A percentile compares a stretch with the other conserved stretches of the same genome.
phyloP scores from a whole-genome alignment of 2,888 invertebrate genomes.

The Acronicta psi region DNA sequence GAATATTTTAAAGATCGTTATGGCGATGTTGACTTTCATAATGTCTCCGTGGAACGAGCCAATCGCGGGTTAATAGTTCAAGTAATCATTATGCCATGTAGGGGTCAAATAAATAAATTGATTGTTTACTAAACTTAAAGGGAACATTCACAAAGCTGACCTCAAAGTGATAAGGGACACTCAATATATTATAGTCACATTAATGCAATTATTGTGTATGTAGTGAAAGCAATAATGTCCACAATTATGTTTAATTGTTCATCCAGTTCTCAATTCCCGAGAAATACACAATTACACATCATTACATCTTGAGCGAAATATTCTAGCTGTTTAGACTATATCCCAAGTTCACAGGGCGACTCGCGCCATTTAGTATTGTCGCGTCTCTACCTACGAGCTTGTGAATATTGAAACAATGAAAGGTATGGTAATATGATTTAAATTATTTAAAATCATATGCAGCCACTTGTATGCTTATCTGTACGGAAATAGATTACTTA shows the following conservation, averaged over 20 bases:
- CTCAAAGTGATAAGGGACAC: conserved; percentile 33
- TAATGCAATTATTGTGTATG: not conserved
- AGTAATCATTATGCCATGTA: conserved; percentile 44
- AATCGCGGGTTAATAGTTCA: conserved; percentile 46
- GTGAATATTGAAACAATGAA: too few species aligned
- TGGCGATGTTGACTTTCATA: conserved; percentile 11
- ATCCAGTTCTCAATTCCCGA: too few species aligned
- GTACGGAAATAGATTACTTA: too few species aligned
- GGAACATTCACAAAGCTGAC: conserved; percentile 45
- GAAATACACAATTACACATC: too few species aligned
- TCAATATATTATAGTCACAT: conserved; percentile 3
- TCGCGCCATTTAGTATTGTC: too few species aligned
- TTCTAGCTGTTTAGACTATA: not conserved
- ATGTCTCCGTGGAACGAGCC: conserved; percentile 27
- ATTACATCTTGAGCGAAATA: too few species aligned
- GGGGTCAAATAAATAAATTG: conserved; percentile 33
- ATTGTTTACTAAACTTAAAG: conserved; percentile 45
- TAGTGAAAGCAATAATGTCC: not conserved
- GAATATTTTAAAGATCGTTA: conserved; percentile 1
- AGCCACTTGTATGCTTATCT: too few species aligned
- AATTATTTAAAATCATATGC: too few species aligned
- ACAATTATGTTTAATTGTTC: not conserved
- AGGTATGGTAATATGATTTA: too few species aligned
- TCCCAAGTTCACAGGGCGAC: not conserved
- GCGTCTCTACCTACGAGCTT: too few species aligned